phyloP scores from a whole-genome alignment of 2,113 vertebrate genomes.

The Quiscalus mexicanus region DNA sequence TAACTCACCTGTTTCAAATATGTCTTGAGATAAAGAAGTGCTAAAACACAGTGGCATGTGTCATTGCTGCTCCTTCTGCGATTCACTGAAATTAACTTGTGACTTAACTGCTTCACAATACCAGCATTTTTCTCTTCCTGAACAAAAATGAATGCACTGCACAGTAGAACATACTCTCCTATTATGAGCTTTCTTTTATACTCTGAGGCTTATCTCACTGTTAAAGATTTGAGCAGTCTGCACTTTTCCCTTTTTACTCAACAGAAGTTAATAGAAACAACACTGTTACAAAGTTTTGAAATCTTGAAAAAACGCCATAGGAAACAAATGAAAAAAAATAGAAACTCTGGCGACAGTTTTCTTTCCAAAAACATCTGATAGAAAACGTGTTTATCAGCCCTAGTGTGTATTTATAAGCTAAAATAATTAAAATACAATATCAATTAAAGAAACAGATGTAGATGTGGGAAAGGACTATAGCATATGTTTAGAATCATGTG shows the following conservation, averaged over 20 bases:
- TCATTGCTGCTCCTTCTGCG: not conserved
- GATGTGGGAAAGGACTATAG: slow-evolving; percentile 33
- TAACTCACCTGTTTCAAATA: not conserved
- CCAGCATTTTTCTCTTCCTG: not conserved
- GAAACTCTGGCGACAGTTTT: not conserved
- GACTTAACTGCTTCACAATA: not conserved
- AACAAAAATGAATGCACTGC: not conserved
- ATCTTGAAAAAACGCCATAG: not conserved
- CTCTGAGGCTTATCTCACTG: not conserved
- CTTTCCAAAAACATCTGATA: slow-evolving; percentile 22
- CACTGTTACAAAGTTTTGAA: not conserved
- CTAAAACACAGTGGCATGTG: not conserved
- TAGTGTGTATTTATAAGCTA: slow-evolving; percentile 51
- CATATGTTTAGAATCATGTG: slow-evolving; percentile 45
- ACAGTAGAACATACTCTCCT: not conserved
- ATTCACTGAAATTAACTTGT: not conserved
- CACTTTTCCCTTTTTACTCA: not conserved
- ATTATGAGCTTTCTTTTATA: not conserved
- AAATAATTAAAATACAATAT: slow-evolving; percentile 67
- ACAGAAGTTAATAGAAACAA: not conserved
- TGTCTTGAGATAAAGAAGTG: not conserved
- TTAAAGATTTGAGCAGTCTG: not conserved
- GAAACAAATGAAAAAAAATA: not conserved
- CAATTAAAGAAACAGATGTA: slow-evolving; percentile 61
- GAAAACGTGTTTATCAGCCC: slow-evolving; percentile 38